Base-by-base conservation (phyloP, 2,888 invertebrate species). In the Deroplatys truncata region DNA sequence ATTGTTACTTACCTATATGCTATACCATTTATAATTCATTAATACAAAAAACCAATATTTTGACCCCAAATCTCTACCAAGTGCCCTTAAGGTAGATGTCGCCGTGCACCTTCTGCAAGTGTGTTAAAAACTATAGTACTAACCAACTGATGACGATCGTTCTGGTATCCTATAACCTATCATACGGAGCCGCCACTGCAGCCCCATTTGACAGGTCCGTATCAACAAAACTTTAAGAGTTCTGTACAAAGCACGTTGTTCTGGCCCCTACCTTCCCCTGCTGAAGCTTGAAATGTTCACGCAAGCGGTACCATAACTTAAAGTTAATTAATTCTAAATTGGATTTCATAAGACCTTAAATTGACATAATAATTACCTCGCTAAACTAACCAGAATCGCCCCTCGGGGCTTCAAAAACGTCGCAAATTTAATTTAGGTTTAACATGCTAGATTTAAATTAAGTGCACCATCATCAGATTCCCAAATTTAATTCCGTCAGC, bases 271-370 rank as follows among this genome's bases (percentile, higher is more conserved):
- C 56, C 4, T 7, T 16, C 56, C 56, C 20, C 56, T 72, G 7
- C 2, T 8, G 13, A 49, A 16, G 20, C 16, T 56, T 72, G 56
- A 20, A 72, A 72, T 72, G 56, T 25, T 72, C 56, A 72, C 56
- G 56, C 56, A 72, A 72, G 20, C 56, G 56, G 10, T 43, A 43
- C 72, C 13, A 82, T 86, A 86, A 29, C 86, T 86, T 86, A 82
- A 86, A 86, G 29, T 86, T 86, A 82, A 86, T 86, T 86, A 86
- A 86, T 86, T 86, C 86, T 86, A 86, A 86, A 86, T 86, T 86
- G 86, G 82, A 86, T 72, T 86, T 29, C 20, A 56, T 49, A 82
- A 82, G 86, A 20, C 82, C 86, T 86, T 86, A 86, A 86, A 72
- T 82, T 86, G 86, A 86, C 86, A 86, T 31, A 86, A 85, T 85